A percentile compares a stretch with the other conserved stretches of the same genome.
Conservation (phyloP, 2,797 vertebrate species). For the Borostomias antarcticus region DNA sequence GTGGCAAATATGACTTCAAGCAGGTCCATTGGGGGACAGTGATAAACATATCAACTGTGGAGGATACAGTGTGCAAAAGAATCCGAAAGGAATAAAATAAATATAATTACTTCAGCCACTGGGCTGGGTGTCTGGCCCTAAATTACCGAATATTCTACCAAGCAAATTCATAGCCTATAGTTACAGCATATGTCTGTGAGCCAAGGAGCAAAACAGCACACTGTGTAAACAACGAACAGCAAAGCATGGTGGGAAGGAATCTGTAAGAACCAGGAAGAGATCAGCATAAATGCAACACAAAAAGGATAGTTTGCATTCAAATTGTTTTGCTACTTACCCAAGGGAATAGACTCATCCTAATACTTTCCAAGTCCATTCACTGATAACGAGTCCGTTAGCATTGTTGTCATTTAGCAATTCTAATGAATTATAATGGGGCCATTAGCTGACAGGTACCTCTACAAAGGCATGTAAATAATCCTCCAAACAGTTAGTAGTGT, state of each 20-base stretch:
- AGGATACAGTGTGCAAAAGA: conserved; percentile 54
- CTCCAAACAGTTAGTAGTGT: too few species aligned
- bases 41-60: conserved; percentile 79
- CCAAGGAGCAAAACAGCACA: conserved; percentile 38
- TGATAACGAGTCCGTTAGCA: too few species aligned
- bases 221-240: conserved; percentile 35
- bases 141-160: conserved; percentile 54
- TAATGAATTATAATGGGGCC: too few species aligned
- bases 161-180: conserved; percentile 49
- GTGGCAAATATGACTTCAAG: conserved; percentile 78
- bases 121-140: conserved; percentile 48
- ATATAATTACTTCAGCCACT: conserved; percentile 66
- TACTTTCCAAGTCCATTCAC: too few species aligned
- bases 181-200: conserved; percentile 37
- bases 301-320: too few species aligned
- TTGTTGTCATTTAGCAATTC: too few species aligned
- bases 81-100: conserved; percentile 64
- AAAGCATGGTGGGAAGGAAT: conserved; percentile 29
- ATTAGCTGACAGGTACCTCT: too few species aligned
- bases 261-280: conserved; percentile 20
- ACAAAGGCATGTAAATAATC: too few species aligned
- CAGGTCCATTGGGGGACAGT: conserved; percentile 72
- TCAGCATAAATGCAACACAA: neutral
- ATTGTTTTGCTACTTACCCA: too few species aligned
- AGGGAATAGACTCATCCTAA: too few species aligned